phyloP scores from a whole-genome alignment of 2,797 vertebrate species.

The Enteromius trimaculatus region DNA sequence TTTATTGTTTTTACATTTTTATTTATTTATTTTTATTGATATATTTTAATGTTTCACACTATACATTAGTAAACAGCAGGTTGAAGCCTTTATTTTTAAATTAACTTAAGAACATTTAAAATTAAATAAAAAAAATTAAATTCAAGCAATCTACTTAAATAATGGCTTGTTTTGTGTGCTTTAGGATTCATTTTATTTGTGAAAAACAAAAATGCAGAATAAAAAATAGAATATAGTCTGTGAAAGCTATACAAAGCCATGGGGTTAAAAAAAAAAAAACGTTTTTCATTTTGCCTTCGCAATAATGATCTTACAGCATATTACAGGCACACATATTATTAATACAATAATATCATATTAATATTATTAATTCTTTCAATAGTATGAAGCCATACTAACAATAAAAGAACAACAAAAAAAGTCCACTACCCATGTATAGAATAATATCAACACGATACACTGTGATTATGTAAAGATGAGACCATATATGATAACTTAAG shows the following conservation, averaged over 20 bases:
- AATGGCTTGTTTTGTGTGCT: neutral
- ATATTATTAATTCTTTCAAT: neutral
- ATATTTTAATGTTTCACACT: neutral
- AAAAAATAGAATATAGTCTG: neutral
- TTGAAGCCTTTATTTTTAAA: neutral
- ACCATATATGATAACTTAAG: neutral
- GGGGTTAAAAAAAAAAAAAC: neutral
- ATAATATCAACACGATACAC: neutral
- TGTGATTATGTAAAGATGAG: neutral
- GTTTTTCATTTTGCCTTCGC: neutral
- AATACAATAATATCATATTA: no score
- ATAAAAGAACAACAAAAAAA: neutral
- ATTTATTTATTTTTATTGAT: no score
- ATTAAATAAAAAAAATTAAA: no score
- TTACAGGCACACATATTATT: neutral
- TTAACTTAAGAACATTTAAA: no score
- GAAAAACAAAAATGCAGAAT: neutral
- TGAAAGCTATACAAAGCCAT: neutral
- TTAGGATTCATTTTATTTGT: neutral
- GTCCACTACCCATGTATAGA: neutral
- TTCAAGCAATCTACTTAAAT: neutral
- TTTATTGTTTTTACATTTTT: no score
- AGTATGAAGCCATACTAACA: neutral
- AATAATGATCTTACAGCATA: neutral
- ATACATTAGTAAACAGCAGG: no score